A percentile compares a stretch with the other conserved stretches of the same genome.
Evolutionary conservation across 2,888 invertebrate genomes (phyloP).

Genomic region (Leptogaster cylindrica): DNA sequence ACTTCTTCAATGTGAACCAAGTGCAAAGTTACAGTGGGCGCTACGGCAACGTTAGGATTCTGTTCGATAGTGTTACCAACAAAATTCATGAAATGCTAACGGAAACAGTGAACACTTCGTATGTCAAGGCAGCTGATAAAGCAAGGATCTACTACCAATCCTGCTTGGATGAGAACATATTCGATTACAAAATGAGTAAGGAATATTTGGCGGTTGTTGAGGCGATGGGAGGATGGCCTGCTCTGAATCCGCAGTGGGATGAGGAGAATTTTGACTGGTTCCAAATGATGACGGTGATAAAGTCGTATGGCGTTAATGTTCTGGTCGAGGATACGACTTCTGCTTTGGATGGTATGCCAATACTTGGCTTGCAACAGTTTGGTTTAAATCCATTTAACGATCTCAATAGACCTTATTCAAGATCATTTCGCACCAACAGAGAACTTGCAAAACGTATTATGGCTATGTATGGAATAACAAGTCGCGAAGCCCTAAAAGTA

Average conservation of each 20-base stretch:
- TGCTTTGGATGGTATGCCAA: background rate
- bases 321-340: background rate
- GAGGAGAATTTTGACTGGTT: constrained; percentile 27
- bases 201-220: constrained; percentile 5
- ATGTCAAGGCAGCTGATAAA: background rate
- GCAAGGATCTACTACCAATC: constrained; percentile 1
- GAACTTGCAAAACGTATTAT: background rate
- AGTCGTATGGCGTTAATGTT: constrained; percentile 5
- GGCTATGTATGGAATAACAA: background rate
- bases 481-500: background rate
- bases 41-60: constrained; percentile 6
- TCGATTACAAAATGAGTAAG: constrained; percentile 20
- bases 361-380: background rate
- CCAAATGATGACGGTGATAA: constrained; percentile 2
- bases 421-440: background rate
- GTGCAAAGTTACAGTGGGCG: constrained; percentile 1
- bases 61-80: no score
- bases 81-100: background rate
- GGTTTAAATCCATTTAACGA: no score
- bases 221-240: constrained; percentile 22
- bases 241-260: constrained; percentile 12
- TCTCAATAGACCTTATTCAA: background rate
- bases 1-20: no score
- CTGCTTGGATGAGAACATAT: constrained; percentile 8
- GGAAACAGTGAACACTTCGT: background rate